A percentile compares a stretch with the other conserved stretches of the same genome.
phyloP scores from a whole-genome alignment of 1,140 invertebrate genomes.

The Venustaconcha ellipsiformis region DNA sequence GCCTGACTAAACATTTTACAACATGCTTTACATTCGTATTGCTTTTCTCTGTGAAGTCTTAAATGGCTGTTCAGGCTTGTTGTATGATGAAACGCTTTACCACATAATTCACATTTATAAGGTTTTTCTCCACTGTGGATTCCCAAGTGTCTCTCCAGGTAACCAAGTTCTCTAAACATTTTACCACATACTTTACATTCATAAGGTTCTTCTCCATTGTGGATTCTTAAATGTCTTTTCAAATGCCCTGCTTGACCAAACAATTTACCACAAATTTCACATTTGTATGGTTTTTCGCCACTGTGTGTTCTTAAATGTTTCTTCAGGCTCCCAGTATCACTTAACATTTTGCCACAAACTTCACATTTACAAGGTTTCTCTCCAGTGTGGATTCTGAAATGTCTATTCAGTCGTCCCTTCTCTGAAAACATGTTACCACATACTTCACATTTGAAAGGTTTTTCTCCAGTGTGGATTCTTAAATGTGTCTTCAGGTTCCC shows the following conservation, averaged over 20 bases:
- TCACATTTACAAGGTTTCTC: slow-evolving; percentile 47
- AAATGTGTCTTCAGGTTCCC: background rate
- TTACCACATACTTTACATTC: slow-evolving; percentile 11
- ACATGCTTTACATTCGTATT: too few relatives aligned
- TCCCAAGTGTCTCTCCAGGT: slow-evolving; percentile 38
- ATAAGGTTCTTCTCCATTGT: background rate
- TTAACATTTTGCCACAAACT: slow-evolving; percentile 41
- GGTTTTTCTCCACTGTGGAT: slow-evolving; percentile 52
- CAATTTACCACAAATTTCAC: slow-evolving; percentile 29
- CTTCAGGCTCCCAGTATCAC: background rate
- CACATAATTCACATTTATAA: slow-evolving; percentile 44
- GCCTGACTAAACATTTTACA: too few relatives aligned
- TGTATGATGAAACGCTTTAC: slow-evolving; percentile 36
- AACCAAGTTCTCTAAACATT: slow-evolving; percentile 22
- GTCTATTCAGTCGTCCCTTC: slow-evolving; percentile 30
- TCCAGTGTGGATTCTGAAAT: slow-evolving; percentile 47
- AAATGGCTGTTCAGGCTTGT: slow-evolving; percentile 37
- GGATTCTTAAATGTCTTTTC: background rate
- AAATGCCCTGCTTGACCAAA: background rate
- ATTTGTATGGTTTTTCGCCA: slow-evolving; percentile 2
- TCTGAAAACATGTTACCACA: slow-evolving; percentile 27
- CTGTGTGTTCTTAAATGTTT: background rate
- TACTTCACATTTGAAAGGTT: background rate
- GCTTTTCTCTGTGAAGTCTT: slow-evolving; percentile 35
- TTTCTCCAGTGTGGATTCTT: background rate